A percentile compares a stretch with the other conserved stretches of the same genome.
These are phyloP conservation scores for Oryzias woworae DNA, from an alignment of 2,113 vertebrate species.

Conservation along the genomic window DNA sequence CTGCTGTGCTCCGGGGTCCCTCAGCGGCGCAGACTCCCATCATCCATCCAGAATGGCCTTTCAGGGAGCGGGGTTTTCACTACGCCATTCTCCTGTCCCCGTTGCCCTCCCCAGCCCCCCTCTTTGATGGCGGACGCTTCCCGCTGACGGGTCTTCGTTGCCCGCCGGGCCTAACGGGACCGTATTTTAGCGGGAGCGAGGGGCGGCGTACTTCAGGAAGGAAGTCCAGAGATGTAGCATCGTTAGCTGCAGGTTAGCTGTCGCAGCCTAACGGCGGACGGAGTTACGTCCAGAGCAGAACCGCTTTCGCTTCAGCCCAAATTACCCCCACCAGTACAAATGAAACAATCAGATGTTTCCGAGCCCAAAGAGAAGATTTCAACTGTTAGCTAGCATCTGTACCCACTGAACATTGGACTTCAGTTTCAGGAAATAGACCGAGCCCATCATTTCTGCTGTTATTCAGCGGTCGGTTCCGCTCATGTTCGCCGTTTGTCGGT, in stretches of 20 bases:
- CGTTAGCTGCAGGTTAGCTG: constrained; percentile 29
- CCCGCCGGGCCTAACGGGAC: too few species aligned
- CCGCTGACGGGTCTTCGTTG: too few species aligned
- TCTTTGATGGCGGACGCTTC: too few species aligned
- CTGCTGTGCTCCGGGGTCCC: constrained; percentile 40
- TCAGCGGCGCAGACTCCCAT: constrained; percentile 13
- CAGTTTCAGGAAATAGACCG: constrained; percentile 61
- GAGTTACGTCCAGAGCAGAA: constrained; percentile 25
- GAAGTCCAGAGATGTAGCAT: constrained; percentile 32
- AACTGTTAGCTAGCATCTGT: rapidly evolving
- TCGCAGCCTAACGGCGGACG: constrained; percentile 19
- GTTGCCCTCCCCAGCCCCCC: too few species aligned
- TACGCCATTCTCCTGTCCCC: rapidly evolving
- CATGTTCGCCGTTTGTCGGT: neutral
- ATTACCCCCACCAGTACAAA: too few species aligned
- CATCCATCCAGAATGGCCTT: constrained; percentile 39
- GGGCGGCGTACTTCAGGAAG: neutral
- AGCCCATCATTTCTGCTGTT: constrained; percentile 21
- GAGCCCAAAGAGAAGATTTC: neutral
- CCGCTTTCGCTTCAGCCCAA: neutral
- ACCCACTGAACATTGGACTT: neutral
- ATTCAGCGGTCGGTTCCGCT: neutral
- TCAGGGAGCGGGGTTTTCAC: neutral
- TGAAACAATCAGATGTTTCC: too few species aligned
- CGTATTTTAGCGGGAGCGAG: neutral